These are phyloP conservation scores for Incurvaria masculella DNA, from an alignment of 2,888 invertebrate species.

Conservation along the genomic window DNA sequence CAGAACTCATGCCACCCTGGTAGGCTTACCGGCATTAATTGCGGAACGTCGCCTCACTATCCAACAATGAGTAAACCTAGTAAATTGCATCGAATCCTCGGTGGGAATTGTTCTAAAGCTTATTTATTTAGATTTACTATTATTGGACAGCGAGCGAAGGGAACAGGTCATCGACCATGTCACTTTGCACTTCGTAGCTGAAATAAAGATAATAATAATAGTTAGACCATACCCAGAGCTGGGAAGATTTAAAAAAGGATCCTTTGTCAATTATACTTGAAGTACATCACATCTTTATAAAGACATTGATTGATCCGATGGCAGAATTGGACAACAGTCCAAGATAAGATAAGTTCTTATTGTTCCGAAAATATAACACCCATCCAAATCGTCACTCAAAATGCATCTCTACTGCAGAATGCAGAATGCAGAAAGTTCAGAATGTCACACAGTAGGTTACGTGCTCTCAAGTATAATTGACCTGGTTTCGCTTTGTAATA, in stretches of 20 bases:
- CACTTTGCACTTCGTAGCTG: slow-evolving; percentile 91
- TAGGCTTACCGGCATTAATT: background rate
- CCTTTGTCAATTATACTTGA: too few relatives aligned
- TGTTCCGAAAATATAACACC: too few relatives aligned
- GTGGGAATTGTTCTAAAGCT: background rate
- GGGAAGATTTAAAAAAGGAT: background rate
- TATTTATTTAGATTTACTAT: background rate
- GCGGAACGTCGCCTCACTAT: background rate
- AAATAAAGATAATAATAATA: slow-evolving; percentile 58
- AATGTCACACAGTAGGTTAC: too few relatives aligned
- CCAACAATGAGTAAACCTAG: background rate
- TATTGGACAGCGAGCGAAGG: slow-evolving; percentile 33
- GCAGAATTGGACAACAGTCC: too few relatives aligned
- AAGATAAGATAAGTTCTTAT: too few relatives aligned
- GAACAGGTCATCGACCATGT: slow-evolving; percentile 91
- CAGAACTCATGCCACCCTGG: background rate
- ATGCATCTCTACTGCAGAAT: too few relatives aligned
- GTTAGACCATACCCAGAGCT: background rate
- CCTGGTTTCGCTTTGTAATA: too few relatives aligned
- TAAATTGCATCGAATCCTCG: background rate
- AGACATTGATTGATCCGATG: too few relatives aligned
- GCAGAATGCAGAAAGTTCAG: too few relatives aligned
- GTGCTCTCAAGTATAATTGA: too few relatives aligned
- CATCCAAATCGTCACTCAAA: too few relatives aligned
- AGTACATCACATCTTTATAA: too few relatives aligned